Evolutionary conservation across 2,797 vertebrate genomes (phyloP), one percentile per base, ranked within the genome.

Genomic region (Apodemus agrarius): DNA sequence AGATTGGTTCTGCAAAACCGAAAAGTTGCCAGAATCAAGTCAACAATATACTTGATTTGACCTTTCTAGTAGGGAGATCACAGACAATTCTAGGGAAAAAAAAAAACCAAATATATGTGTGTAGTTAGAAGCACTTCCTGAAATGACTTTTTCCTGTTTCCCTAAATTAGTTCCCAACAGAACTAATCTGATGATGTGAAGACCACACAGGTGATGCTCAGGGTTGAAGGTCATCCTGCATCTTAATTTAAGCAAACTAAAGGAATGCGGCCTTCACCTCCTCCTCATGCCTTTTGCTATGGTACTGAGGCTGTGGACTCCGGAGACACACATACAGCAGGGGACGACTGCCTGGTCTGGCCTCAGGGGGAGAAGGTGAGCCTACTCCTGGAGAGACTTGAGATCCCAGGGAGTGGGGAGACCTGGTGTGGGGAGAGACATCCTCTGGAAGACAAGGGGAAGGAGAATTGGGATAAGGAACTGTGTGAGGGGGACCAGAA

Each of bases 91-190:
- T 49, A 83, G 40, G 4, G 16, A 63, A 61, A 91, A 95, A 84
- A 63, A 61, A 91, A 95, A 84, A 93, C 54, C 81, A 92, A 96
- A 96, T 65, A 13, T 31, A 14, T 65, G 14, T 31, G 63, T 65
- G 57, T 59, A 31, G 63, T 31, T 65, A 65, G 29, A 65, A 67
- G 31, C 65, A n/a, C 65, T 34, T 67, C 67, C 67, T 43, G 12
- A 78, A 80, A 90, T 12, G 19, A 40, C 81, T 49, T 86, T 74
- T 89, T 84, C 67, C 16, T 9, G 12, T 82, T 57, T 79, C 89
- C 57, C 75, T 85, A 80, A 72, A 57, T 0, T 84, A 59, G 67
- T 69, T n/a, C 67, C 34, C 67, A 69, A 65, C 61, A 90, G 61
- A 93, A 82, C 2, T 8, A 11, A 49, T 46, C 89, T 24, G 61